phyloP scores from a whole-genome alignment of 2,113 vertebrate species.

The Hippocampus barbouri region DNA sequence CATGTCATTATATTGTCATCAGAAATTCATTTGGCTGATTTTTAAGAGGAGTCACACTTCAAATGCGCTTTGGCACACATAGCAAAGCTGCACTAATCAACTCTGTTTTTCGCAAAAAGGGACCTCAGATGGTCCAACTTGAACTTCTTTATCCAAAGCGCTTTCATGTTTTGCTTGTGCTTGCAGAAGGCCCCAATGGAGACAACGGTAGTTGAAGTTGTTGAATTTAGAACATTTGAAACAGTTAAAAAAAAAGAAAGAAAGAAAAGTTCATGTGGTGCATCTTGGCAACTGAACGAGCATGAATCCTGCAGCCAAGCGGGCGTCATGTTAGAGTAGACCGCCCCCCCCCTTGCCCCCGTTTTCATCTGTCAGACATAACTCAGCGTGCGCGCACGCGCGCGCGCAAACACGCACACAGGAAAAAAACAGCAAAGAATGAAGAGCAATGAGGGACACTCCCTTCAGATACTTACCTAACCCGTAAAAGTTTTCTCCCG shows the following conservation, averaged over 20 bases:
- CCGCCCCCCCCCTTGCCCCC: slow-evolving; percentile 54
- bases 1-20: background rate
- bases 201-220: background rate
- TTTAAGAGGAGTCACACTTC: background rate
- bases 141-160: background rate
- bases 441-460: background rate
- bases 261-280: slow-evolving; percentile 26
- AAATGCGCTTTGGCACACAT: background rate
- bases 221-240: background rate
- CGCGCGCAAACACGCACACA: slow-evolving; percentile 18
- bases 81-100: background rate
- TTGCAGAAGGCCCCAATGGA: background rate
- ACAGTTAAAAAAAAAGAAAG: background rate
- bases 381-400: slow-evolving; percentile 52
- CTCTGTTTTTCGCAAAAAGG: background rate
- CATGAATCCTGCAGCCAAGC: slow-evolving; percentile 25
- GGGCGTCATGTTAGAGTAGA: slow-evolving; percentile 15
- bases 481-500: background rate
- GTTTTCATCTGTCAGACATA: slow-evolving; percentile 63
- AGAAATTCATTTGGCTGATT: background rate
- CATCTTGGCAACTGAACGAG: slow-evolving; percentile 34
- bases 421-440: background rate
- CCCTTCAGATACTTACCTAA: background rate
- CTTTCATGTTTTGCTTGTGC: background rate
- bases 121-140: background rate